Evolutionary conservation across 2,797 vertebrate genomes (phyloP).

Genomic region (Erpetoichthys calabaricus): DNA sequence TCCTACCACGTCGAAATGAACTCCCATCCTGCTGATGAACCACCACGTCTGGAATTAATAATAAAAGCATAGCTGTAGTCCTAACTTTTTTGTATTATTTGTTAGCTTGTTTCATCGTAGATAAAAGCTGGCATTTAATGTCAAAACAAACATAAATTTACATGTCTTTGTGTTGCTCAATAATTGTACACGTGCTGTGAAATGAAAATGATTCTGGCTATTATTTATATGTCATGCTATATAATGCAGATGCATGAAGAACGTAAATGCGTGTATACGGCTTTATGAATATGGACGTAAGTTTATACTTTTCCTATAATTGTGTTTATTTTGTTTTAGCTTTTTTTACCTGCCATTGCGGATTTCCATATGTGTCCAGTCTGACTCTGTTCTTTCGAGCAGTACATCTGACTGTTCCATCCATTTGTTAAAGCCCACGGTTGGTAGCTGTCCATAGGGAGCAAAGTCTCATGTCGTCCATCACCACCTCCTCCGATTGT

Average conservation of each 20-base stretch:
- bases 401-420: slow-evolving; percentile 83
- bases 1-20: slow-evolving; percentile 56
- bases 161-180: no score
- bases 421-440: slow-evolving; percentile 74
- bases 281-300: neutral
- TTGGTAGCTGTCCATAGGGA: slow-evolving; percentile 79
- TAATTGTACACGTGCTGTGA: no score
- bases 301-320: no score
- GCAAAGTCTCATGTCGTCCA: slow-evolving; percentile 65
- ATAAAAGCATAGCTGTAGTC: neutral
- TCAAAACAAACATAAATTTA: no score
- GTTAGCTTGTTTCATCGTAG: no score
- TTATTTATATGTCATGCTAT: no score
- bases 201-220: no score
- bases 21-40: slow-evolving; percentile 59
- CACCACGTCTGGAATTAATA: slow-evolving; percentile 47
- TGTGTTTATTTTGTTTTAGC: neutral
- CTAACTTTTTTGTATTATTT: neutral
- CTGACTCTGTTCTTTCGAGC: slow-evolving; percentile 76
- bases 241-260: no score
- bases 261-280: no score
- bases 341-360: slow-evolving; percentile 64
- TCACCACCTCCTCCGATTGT: slow-evolving; percentile 59
- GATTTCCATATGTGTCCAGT: slow-evolving; percentile 77
- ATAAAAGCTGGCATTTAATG: no score